A percentile compares a stretch with the other conserved stretches of the same genome.
Conservation (phyloP, 2,113 vertebrate species). For the Melospiza georgiana region DNA sequence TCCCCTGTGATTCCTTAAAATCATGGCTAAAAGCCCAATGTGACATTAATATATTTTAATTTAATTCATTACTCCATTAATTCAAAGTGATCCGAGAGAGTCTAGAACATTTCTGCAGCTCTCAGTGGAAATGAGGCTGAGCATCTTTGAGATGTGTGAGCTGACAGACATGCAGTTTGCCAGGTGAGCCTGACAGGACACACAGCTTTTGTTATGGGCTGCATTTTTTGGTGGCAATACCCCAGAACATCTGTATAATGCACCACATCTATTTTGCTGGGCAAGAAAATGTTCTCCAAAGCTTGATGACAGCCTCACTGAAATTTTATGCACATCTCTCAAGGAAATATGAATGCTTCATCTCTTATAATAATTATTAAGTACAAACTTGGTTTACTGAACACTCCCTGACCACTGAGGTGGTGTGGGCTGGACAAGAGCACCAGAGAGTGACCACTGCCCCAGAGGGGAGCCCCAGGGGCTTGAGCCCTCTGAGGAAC, state of each 20-base stretch:
- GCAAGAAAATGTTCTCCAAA: background rate
- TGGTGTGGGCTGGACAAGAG: background rate
- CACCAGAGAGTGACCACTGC: background rate
- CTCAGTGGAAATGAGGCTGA: background rate
- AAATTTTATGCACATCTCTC: background rate
- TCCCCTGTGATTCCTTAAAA: background rate
- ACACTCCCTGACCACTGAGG: background rate
- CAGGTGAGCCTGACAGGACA: background rate
- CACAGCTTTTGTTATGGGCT: background rate
- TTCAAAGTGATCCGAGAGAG: background rate
- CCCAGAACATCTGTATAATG: background rate
- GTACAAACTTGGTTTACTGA: background rate
- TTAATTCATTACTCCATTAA: background rate
- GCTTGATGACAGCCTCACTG: background rate
- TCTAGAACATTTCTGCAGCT: background rate
- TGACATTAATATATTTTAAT: constrained; percentile 16
- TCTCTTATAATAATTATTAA: background rate
- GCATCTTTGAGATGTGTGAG: background rate
- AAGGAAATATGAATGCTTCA: background rate
- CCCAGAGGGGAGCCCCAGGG: background rate
- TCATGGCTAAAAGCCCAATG: background rate
- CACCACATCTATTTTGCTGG: background rate
- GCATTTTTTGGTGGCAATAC: background rate
- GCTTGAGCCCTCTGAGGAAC: background rate
- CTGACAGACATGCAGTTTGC: background rate